A percentile compares a stretch with the other conserved stretches of the same genome.
phyloP scores from a whole-genome alignment of 2,888 invertebrate species.

The Stenoptilia bipunctidactyla region DNA sequence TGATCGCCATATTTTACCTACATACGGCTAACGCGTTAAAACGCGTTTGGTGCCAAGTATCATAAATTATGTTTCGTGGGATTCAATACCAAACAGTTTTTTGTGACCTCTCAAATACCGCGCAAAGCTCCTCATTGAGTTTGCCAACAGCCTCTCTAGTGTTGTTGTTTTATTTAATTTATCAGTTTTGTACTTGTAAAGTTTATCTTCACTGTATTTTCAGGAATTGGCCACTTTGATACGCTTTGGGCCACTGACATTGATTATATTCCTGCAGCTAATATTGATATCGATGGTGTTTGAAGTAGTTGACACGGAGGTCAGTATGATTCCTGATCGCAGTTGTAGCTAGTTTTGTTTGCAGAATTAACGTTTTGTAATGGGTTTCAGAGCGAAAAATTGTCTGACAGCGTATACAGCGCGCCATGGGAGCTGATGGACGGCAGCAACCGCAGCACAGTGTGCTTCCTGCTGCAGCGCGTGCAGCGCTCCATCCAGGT shows the following conservation, averaged over 20 bases:
- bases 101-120: too few species aligned
- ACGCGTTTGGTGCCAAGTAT: too few species aligned
- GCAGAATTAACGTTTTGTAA: too few species aligned
- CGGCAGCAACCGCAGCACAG: not conserved
- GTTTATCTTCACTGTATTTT: not conserved
- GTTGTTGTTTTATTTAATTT: too few species aligned
- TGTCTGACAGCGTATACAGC: slow-evolving; percentile 2
- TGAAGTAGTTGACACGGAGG: slow-evolving; percentile 1
- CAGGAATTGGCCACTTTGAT: not conserved
- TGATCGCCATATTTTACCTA: too few species aligned
- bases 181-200: too few species aligned
- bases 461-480: slow-evolving; percentile 2
- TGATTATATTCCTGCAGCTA: slow-evolving; percentile 1
- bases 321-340: not conserved
- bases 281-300: slow-evolving; percentile 1
- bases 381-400: slow-evolving; percentile 3
- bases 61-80: too few species aligned
- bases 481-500: slow-evolving; percentile 2
- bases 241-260: slow-evolving; percentile 2
- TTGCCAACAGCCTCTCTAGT: too few species aligned
- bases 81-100: too few species aligned
- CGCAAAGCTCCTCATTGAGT: too few species aligned
- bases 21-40: too few species aligned
- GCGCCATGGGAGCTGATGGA: slow-evolving; percentile 7
- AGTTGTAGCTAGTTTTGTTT: too few species aligned